Percentiles rank a stretch among this genome's conserved stretches.
Conservation (phyloP, 2,797 vertebrate species). For the Anolis apletophallus region DNA sequence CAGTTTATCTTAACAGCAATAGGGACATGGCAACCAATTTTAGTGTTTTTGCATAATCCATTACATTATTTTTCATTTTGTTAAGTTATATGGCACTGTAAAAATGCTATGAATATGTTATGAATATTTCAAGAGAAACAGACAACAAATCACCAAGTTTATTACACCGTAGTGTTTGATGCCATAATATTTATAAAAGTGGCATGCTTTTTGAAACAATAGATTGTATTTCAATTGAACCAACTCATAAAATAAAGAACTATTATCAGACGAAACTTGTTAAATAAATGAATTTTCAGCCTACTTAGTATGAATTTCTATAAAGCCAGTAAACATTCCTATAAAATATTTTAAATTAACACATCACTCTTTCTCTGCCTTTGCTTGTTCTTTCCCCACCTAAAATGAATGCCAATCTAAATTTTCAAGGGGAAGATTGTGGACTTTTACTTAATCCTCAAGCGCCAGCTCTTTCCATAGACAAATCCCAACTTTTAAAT, state of each 20-base stretch:
- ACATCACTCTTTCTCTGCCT: slow-evolving; percentile 46
- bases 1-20: background rate
- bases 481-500: background rate
- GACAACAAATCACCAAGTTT: slow-evolving; percentile 4
- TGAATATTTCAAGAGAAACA: background rate
- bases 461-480: background rate
- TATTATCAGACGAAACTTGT: slow-evolving; percentile 46
- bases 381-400: slow-evolving; percentile 56
- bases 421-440: background rate
- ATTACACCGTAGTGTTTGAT: slow-evolving; percentile 38
- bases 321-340: slow-evolving; percentile 37
- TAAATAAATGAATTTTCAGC: slow-evolving; percentile 52
- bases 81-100: background rate
- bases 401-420: background rate
- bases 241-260: slow-evolving; percentile 44
- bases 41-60: background rate
- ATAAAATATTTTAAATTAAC: slow-evolving; percentile 59
- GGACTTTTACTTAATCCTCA: background rate
- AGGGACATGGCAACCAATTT: background rate
- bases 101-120: background rate
- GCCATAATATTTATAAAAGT: background rate
- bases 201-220: slow-evolving; percentile 51
- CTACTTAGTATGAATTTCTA: slow-evolving; percentile 37
- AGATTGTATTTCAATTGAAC: slow-evolving; percentile 45
- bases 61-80: background rate